Conservation (phyloP, 2,113 vertebrate genomes). For the Coturnix japonica region DNA sequence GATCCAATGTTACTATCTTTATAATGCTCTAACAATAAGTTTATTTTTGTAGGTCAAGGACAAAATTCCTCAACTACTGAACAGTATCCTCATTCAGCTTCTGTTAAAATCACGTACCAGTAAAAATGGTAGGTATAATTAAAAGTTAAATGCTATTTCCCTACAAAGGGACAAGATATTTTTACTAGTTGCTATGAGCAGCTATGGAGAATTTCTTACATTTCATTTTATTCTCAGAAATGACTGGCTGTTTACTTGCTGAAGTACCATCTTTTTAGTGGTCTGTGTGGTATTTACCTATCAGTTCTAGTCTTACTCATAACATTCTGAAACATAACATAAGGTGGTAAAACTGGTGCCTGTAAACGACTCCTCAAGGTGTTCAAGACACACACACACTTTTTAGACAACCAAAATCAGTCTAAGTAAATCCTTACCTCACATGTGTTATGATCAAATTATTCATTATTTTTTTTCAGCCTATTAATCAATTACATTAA, state of each 20-base stretch:
- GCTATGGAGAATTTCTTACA: background rate
- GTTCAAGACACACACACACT: background rate
- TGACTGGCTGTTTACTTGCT: background rate
- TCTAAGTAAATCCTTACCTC: background rate
- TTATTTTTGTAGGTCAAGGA: slow-evolving; percentile 4
- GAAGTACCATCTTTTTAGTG: background rate
- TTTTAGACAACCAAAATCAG: background rate
- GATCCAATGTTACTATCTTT: background rate
- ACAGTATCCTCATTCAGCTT: background rate
- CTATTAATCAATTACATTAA: background rate
- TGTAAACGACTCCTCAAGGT: background rate
- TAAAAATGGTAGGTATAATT: background rate
- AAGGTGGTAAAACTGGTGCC: background rate
- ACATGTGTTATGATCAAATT: background rate
- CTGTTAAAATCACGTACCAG: background rate
- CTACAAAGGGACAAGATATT: background rate
- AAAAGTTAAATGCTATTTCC: background rate
- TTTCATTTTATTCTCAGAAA: background rate
- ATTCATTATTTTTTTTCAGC: background rate
- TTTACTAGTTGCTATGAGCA: background rate
- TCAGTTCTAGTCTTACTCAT: background rate
- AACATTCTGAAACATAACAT: background rate
- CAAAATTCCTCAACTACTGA: slow-evolving; percentile 8
- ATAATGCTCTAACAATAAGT: background rate
- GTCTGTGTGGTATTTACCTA: background rate